Evolutionary conservation across 2,888 invertebrate genomes (phyloP), one percentile per base, ranked within the genome.

Genomic region (Mesopsocus fuscifrons): DNA sequence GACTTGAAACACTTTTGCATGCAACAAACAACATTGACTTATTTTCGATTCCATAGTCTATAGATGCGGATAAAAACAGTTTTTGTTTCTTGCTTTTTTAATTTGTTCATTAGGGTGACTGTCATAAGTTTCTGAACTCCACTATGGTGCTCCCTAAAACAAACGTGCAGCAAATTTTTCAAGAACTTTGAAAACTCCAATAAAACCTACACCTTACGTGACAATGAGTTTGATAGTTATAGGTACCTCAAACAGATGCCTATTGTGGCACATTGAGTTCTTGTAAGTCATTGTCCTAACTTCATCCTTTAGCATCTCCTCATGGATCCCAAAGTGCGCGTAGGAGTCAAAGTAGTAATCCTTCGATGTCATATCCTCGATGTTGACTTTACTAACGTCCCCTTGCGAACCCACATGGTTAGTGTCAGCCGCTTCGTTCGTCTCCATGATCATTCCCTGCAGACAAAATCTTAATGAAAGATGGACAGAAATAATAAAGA

Each of bases 291-390:
- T 71, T 13, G 98, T 99, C 44, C 98, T 74, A 21, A 98, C 94
- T 71, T 98, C 97, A 62, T 99, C 98, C 64, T 99, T 99, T 48
- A 99, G 66, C 98, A 99, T 98, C 66, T 98, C 98, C 68, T 99
- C 98, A 59, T 99, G 98, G 54, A 99, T 99, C 35, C 97, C 98
- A 63, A 98, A 99, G 66, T 99, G 98, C 41, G 98, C 98, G 60
- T 99, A 99, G 0, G 97, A 98, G 64, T 99, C 98, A 61, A 99
- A 99, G 62, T 99, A 99, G 62, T 99, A 99, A 62, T 99, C 98
- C 53, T 94, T 75, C 4, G 97, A 97, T 2, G 98, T 98, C 97
- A 99, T 98, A 55, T 98, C 95, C 52, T 89, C 89, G 0, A 85
- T 78, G 2, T 77, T 68, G 3, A 82, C 71, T 26, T 52, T 50